Evolutionary conservation across 92 coral and sea anemone genomes (phyloP), one percentile per base, ranked within the genome.

Genomic region (Parazoanthus swiftii): DNA sequence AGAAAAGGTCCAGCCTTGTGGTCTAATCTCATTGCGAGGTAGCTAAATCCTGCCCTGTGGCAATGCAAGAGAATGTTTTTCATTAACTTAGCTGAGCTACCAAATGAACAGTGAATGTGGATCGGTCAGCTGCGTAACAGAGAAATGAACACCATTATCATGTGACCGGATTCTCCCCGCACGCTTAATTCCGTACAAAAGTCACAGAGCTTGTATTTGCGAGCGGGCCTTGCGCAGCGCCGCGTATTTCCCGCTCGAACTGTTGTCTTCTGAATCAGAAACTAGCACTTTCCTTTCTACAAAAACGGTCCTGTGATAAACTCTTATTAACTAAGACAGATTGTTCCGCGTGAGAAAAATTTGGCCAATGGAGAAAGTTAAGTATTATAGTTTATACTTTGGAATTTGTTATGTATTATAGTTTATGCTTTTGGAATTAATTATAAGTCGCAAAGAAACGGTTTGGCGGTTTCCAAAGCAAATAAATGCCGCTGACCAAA

Each of bases 401-500:
- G 51, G 51, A 46, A 6, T 6, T 26, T 0, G 43, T 18, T 3
- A 16, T 18, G 25, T 74, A 37, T 38, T 37, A 35, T 76, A 37
- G n/a, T 44, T 44, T 42, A 35, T 76, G 35, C 82, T 29, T 2
- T 18, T n/a, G 26, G 65, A 23, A 23, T 46, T 44, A 46, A 5
- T 46, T 51, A 46, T 48, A 65, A 43, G 58, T 78, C 65, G 79
- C 9, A 42, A 8, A 38, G 44, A 25, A 80, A 58, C 85, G 72
- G 26, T 33, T 66, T 26, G 59, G 42, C 48, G 59, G 59, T 67
- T 2, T 37, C 86, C 80, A 76, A 67, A 82, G 25, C 33, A 71
- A 82, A 67, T 77, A 82, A 42, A 14, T 65, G 63, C 86, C 76
- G 77, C 86, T 39, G 72, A 16, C 86, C 59, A 44, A 84, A 29